Conservation (phyloP, 2,797 vertebrate species). For the Spinus pinus region DNA sequence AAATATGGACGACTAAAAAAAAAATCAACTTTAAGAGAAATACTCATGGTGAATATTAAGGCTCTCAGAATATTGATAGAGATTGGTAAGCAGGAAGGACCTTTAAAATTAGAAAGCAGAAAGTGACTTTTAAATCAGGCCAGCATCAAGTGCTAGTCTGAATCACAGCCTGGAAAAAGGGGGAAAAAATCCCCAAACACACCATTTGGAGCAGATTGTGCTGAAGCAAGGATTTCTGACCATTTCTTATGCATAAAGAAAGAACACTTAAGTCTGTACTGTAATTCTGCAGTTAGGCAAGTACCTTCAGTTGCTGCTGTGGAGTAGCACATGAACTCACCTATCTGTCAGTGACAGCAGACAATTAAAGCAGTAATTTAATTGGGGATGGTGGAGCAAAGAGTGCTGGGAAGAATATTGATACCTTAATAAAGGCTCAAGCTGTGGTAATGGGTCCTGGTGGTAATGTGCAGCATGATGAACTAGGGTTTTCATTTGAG, state of each 20-base stretch:
- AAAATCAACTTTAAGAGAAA: neutral
- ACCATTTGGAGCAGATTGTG: neutral
- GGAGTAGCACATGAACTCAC: neutral
- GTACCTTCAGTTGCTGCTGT: neutral
- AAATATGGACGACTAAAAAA: neutral
- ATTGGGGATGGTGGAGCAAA: conserved; percentile 45
- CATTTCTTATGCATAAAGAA: neutral
- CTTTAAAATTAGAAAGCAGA: neutral
- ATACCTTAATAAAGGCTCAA: conserved; percentile 59
- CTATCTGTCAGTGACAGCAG: conserved; percentile 47
- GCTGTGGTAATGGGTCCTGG: conserved; percentile 44
- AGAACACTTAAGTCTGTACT: neutral
- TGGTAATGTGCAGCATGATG: conserved; percentile 1
- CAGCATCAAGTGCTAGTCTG: neutral
- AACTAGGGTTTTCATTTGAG: conserved; percentile 6
- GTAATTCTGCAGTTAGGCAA: neutral
- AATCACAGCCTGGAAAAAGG: neutral
- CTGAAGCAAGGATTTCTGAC: neutral
- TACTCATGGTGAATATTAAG: neutral
- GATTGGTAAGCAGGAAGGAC: neutral
- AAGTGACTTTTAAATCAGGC: neutral
- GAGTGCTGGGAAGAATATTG: conserved; percentile 54
- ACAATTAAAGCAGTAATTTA: conserved; percentile 63
- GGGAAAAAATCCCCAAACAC: neutral
- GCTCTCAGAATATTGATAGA: neutral